Evolutionary conservation across 2,888 invertebrate species (phyloP), one percentile per base, ranked within the genome.

Genomic region (Hofmannophila pseudospretella): DNA sequence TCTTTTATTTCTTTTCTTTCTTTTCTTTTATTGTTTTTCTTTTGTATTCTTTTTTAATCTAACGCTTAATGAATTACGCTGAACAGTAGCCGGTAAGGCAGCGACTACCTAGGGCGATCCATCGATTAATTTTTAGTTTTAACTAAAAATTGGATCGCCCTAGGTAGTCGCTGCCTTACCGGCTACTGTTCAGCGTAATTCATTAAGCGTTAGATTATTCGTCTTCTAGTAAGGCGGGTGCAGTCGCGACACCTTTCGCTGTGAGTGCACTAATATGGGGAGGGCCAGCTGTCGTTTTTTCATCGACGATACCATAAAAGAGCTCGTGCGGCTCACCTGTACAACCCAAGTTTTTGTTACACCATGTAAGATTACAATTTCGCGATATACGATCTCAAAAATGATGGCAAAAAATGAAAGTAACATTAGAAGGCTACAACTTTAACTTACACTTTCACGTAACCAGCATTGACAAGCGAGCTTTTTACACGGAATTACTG

Each of bases 201-300:
- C 51, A 60, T 62, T 58, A 52, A 52, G 37, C 47, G 37, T 51
- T 49, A 52, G 53, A 48, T 52, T 51, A 56, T 55, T 49, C 42
- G 48, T 55, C 47, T 52, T 45, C n/a, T 20, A 10, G 32, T 36
- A 41, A 45, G 45, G 44, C 39, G 37, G 37, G 44, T 46, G 46
- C 58, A 51, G 55, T 54, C 60, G 62, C 51, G 45, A 58, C 63
- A 72, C 73, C 67, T 70, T 76, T 73, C 66, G 65, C 66, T 60
- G 51, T 47, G 39, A 45, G 45, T 46, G 47, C 54, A 53, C 66
- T 47, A 51, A 68, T 65, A 70, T 58, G 62, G 67, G 51, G 53
- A 57, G 42, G 53, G 42, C 56, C 66, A 67, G 61, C 57, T 67
- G 67, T 48, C 47, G 54, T 65, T 74, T 72, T 71, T 72, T 63